Conservation (phyloP, 1,140 invertebrate species). For the Drosophila tropicalis region DNA sequence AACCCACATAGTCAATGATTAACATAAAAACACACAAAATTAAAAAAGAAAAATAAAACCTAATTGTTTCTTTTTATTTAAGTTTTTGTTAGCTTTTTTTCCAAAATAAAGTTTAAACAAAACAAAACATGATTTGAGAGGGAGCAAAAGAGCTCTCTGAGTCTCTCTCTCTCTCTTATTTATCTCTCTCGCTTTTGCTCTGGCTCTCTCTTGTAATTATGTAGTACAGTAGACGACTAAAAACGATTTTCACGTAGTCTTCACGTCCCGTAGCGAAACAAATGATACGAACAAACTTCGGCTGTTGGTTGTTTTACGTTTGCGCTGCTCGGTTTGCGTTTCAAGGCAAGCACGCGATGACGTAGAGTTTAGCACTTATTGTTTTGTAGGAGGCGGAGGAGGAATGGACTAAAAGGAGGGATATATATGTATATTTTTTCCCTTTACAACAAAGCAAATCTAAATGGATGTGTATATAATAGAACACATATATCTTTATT, state of each 20-base stretch:
- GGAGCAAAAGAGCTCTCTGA: conserved; percentile 9
- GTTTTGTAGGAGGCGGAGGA: conserved; percentile 23
- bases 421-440: neutral
- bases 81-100: neutral
- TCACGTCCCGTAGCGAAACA: conserved; percentile 33
- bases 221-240: conserved; percentile 80
- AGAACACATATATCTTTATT: neutral
- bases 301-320: conserved; percentile 10
- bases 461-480: too few species aligned
- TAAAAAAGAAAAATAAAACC: conserved; percentile 24
- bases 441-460: neutral
- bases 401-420: neutral
- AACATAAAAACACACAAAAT: conserved; percentile 33
- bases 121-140: conserved; percentile 76
- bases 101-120: conserved; percentile 56
- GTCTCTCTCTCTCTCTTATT: conserved; percentile 10
- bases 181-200: conserved; percentile 3
- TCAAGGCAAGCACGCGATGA: conserved; percentile 22
- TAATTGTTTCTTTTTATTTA: neutral
- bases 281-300: conserved; percentile 5
- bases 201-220: conserved; percentile 69
- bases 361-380: conserved; percentile 8
- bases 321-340: conserved; percentile 13
- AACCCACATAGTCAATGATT: conserved; percentile 26
- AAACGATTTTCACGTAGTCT: conserved; percentile 67